These are phyloP conservation scores for Coelogynopora nodosa DNA, from an alignment of 2,888 invertebrate species.

Conservation along the genomic window DNA sequence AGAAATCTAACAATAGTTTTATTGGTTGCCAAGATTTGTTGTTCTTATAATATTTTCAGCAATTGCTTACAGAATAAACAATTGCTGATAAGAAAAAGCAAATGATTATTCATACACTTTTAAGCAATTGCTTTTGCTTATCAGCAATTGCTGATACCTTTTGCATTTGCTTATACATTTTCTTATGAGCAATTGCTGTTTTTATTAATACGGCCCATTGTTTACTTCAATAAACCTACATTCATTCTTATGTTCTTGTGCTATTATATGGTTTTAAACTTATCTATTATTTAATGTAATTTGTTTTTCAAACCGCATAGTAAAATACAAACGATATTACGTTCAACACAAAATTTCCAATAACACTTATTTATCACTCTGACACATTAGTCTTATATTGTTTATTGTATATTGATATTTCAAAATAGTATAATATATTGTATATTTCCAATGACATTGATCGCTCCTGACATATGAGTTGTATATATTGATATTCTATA, in stretches of 20 bases:
- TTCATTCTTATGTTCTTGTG: not conserved
- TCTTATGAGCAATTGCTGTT: too few relatives aligned
- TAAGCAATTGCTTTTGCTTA: too few relatives aligned
- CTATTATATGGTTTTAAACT: not conserved
- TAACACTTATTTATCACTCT: slow-evolving; percentile 18
- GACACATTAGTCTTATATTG: not conserved
- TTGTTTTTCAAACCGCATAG: slow-evolving; percentile 3
- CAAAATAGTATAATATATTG: not conserved
- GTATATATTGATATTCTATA: not conserved
- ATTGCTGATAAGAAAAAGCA: too few relatives aligned
- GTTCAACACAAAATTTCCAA: not conserved
- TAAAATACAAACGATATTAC: not conserved
- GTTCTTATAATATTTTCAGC: too few relatives aligned
- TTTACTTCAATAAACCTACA: slow-evolving; percentile 1
- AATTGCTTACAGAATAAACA: too few relatives aligned
- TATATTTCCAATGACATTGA: not conserved
- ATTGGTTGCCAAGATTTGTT: too few relatives aligned
- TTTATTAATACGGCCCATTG: not conserved
- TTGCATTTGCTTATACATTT: too few relatives aligned
- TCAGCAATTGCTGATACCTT: too few relatives aligned
- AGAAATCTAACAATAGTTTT: too few relatives aligned
- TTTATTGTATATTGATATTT: not conserved
- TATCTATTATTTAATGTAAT: not conserved
- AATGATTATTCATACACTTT: too few relatives aligned
- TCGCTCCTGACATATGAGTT: not conserved